Conservation (phyloP, 2,888 invertebrate species). For the Hyalella azteca region DNA sequence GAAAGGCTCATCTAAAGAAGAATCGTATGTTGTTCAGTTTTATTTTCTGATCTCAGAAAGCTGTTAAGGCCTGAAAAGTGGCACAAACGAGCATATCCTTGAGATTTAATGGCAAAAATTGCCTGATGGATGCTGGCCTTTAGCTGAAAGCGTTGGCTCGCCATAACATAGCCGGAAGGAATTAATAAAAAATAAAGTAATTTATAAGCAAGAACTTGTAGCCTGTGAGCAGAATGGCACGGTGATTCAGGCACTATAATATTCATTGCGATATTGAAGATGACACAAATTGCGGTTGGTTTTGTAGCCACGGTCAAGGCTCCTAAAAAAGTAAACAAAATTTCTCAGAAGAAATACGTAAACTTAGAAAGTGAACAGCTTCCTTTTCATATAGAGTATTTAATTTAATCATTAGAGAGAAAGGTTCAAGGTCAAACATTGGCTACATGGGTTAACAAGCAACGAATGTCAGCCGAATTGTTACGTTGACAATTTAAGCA, state of each 20-base stretch:
- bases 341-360: too few species aligned
- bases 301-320: neutral
- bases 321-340: too few species aligned
- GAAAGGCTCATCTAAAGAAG: neutral
- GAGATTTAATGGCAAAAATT: slow-evolving; percentile 19
- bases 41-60: neutral
- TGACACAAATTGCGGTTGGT: neutral
- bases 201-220: neutral
- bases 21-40: neutral
- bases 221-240: neutral
- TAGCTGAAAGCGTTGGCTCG: neutral
- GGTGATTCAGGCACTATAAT: neutral
- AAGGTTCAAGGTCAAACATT: too few species aligned
- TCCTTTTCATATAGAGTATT: too few species aligned
- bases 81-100: slow-evolving; percentile 8
- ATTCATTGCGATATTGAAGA: neutral
- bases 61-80: slow-evolving; percentile 15
- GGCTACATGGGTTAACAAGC: too few species aligned
- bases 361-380: too few species aligned
- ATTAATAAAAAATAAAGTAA: neutral
- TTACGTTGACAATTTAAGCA: too few species aligned
- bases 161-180: neutral
- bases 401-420: too few species aligned
- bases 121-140: neutral
- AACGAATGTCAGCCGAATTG: too few species aligned